Base-by-base conservation (phyloP, 2,888 invertebrate species). In the Drosophila borealis region DNA sequence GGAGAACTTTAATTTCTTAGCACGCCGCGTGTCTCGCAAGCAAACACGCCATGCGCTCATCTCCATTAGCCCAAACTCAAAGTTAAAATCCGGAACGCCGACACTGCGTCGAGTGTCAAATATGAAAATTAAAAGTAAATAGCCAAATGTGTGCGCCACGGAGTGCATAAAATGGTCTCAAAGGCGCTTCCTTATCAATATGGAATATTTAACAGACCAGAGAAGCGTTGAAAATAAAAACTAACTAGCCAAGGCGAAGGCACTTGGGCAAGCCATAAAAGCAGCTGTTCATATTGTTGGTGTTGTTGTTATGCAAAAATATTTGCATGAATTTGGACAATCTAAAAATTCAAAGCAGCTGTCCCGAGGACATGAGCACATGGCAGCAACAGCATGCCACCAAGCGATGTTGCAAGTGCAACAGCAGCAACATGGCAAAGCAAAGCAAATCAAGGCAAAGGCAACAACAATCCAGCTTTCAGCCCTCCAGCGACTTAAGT, bases 291-390 rank as follows among this genome's bases (percentile, higher is more conserved):
- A 29, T 13, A n/a, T 19, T 53, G 17, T 8, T 42, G 8, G 34
- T 34, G 19, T 62, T 59, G 55, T 74, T 74, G 64, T 64, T 82
- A 80, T 82, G 83, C 78, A 78, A 49, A 78, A 74, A 83, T 78
- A 86, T 83, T 86, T 79, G 77, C 83, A 82, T 83, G 78, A 74
- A 74, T 74, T 74, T 82, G 37, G 70, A 72, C 71, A 72, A 69
- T 79, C 78, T 67, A 65, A 56, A 86, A 80, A 83, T 80, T 74
- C 69, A 82, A 80, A 76, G 76, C 81, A 86, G 76, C 70, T 78
- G 76, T 82, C 67, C 63, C 55, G 37, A 54, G 62, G 72, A 66
- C 42, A 62, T n/a, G 48, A 61, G 33, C 45, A 49, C 37, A 63
- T 56, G 51, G 33, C 55, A 63, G 42, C 73, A 41, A 42, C 53